Base-by-base conservation (phyloP, 2,888 invertebrate species). In the Lymantria monacha region DNA sequence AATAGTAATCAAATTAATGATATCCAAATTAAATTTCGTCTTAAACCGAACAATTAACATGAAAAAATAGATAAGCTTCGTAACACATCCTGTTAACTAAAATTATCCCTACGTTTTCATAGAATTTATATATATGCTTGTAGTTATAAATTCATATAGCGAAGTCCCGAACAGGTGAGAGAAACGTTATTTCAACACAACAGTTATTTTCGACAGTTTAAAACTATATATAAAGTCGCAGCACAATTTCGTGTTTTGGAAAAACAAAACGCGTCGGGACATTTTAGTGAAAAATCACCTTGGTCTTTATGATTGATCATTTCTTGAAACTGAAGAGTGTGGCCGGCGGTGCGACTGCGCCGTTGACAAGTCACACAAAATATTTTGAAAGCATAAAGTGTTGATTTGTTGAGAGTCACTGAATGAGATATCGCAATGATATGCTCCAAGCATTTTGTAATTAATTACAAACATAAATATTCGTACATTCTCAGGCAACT, bases 301-400 rank as follows among this genome's bases (percentile, higher is more conserved):
- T 78, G 69, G 82, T 70, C 77, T 74, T 81, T 89, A 87, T 90
- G 90, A 90, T 89, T 87, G 88, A 90, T 90, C 81, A 85, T 88
- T 88, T 87, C 87, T 82, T 66, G 85, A 87, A 89, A 90, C 71
- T 73, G 72, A 68, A 67, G 71, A 70, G 69, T 67, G 63, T 53
- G 59, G 54, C 49, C 59, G 53, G 55, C 55, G 41, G n/a, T 30
- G 56, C 62, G 52, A 52, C 48, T 63, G 62, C 61, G 56, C 51
- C 62, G 61, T 62, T 33, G 33, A 33, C 66, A 51, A 65, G 53
- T 55, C 65, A 63, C 71, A 67, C 58, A 60, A 63, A 63, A 59
- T 42, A 76, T 81, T 81, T 81, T 73, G 74, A 77, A 81, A 78
- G 68, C 76, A 57, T 78, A 70, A 85, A 75, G 83, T 84, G 87